Evolutionary conservation across 2,113 vertebrate species (phyloP).

Genomic region (Emydocephalus ijimae): DNA sequence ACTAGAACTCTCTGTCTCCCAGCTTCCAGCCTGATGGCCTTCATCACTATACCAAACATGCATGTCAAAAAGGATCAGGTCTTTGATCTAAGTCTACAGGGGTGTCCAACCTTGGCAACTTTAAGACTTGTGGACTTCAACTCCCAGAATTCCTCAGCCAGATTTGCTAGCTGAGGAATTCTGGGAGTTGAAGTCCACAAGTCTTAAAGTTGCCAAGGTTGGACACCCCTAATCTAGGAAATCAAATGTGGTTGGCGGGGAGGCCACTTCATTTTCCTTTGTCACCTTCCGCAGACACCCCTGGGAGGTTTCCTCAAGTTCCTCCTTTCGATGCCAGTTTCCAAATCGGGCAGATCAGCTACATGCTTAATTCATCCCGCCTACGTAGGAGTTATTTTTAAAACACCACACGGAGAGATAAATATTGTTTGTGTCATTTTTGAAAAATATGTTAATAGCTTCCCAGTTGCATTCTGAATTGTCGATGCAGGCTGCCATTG

Average conservation of each 20-base stretch:
- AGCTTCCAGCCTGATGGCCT: background rate
- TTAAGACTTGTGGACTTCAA: no score
- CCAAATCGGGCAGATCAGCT: background rate
- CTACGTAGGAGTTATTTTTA: background rate
- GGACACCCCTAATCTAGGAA: no score
- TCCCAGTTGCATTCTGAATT: background rate
- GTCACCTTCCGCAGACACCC: background rate
- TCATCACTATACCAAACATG: background rate
- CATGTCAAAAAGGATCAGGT: background rate
- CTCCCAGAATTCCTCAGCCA: no score
- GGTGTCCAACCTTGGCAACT: no score
- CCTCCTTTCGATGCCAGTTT: background rate
- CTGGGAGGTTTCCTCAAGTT: background rate
- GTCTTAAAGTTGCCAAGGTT: no score
- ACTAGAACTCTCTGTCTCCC: background rate
- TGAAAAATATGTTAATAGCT: background rate
- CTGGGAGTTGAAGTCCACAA: no score
- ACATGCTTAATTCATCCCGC: background rate
- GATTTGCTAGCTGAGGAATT: no score
- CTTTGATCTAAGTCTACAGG: no score
- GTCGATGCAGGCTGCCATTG: background rate
- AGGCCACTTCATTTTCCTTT: no score
- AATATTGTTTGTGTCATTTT: background rate
- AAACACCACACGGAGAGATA: background rate
- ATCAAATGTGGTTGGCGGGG: background rate